Base-by-base conservation (phyloP, 2,797 vertebrate species). In the Falco naumanni region DNA sequence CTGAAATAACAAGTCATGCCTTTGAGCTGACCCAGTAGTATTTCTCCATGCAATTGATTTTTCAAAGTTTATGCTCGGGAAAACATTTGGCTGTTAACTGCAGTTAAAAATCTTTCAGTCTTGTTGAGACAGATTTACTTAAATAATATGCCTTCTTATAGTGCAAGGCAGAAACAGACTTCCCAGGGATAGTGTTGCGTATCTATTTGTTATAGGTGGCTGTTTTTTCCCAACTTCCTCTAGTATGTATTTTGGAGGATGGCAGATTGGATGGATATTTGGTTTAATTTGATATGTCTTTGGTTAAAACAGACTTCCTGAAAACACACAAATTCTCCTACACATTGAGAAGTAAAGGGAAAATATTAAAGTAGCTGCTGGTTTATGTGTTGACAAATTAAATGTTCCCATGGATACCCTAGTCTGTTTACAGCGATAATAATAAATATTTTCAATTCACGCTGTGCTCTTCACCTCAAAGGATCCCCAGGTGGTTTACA, bases 401-500 rank as follows among this genome's bases (percentile, higher is more conserved):
- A 86, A 90, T 39, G 57, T 93, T 81, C 26, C 72, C 61, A 91
- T 85, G 57, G 80, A 87, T 64, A 84, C 75, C 15, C n/a, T 47
- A 39, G 11, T 74, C 60, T 89, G 92, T 93, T 95, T 94, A 68
- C 56, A 95, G 61, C 71, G 86, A 84, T 89, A 92, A 86, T 90
- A 64, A 88, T 85, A 89, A 94, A 86, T 91, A 85, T 80, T 92
- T 94, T 91, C 43, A 39, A 76, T 94, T 95, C 81, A 90, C 74
- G 43, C 47, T 66, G 65, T 91, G 65, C 45, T 87, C 91, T 90
- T 80, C 57, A 50, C 66, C 68, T 87, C 37, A 61, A 48, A 83
- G 41, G 53, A 72, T 89, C 71, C 70, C 90, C 81, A 82, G 28
- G 54, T 72, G 72, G 33, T 87, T 96, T 95, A 76, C 43, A 63